phyloP scores from a whole-genome alignment of 1,140 invertebrate genomes.

The Homarus americanus region DNA sequence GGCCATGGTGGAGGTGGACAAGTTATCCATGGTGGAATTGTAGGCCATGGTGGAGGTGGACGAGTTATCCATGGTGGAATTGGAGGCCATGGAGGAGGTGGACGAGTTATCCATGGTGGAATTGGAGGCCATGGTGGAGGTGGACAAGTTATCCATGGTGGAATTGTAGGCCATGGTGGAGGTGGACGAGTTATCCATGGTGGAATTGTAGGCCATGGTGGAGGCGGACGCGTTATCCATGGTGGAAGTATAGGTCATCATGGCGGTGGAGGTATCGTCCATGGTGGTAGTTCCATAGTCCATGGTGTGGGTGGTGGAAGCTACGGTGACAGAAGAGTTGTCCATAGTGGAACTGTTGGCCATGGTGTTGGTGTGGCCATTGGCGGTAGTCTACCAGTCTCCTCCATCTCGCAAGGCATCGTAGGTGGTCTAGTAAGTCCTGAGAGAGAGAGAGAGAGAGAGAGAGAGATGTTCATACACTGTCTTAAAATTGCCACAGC shows the following conservation, averaged over 20 bases:
- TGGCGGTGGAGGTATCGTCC: not conserved
- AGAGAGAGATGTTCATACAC: no score
- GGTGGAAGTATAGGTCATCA: not conserved
- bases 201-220: not conserved
- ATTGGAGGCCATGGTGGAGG: no score
- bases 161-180: not conserved
- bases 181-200: not conserved
- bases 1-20: no score
- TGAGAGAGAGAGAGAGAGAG: no score
- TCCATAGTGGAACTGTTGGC: not conserved
- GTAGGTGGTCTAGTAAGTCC: not conserved
- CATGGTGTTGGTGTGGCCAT: no score
- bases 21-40: no score
- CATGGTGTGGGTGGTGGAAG: not conserved
- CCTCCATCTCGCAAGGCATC: not conserved
- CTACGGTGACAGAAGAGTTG: not conserved
- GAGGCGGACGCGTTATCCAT: not conserved
- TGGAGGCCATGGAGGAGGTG: no score
- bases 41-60: not conserved
- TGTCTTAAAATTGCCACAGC: no score
- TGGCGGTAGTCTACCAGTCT: no score
- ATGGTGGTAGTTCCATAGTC: not conserved
- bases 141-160: not conserved
- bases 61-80: no score
- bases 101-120: no score